A percentile compares a stretch with the other conserved stretches of the same genome.
phyloP scores from a whole-genome alignment of 1,140 invertebrate species.

The Gonatopus flavifemur region DNA sequence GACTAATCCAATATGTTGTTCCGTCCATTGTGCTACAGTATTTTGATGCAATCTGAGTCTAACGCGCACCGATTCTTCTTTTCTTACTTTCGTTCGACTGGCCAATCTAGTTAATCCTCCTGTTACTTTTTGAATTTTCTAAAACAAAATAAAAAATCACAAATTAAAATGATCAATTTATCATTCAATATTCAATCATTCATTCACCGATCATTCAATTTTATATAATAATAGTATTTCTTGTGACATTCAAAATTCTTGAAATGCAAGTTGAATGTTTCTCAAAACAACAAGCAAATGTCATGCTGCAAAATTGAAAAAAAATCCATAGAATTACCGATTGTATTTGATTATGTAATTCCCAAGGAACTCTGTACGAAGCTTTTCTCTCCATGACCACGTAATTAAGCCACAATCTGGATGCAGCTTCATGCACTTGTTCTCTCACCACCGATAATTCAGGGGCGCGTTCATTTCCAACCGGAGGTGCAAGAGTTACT shows the following conservation, averaged over 20 bases:
- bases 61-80: conserved; percentile 62
- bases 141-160: conserved; percentile 12
- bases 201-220: no score
- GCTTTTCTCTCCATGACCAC: conserved; percentile 87
- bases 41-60: conserved; percentile 55
- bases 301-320: no score
- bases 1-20: conserved; percentile 63
- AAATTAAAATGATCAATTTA: background rate
- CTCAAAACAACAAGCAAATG: background rate
- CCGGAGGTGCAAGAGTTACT: conserved; percentile 71
- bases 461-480: conserved; percentile 74
- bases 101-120: conserved; percentile 87
- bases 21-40: conserved; percentile 59
- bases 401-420: conserved; percentile 87
- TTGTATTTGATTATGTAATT: conserved; percentile 92
- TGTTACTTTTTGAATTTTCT: conserved; percentile 93
- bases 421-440: conserved; percentile 81
- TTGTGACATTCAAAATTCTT: conserved; percentile 7
- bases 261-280: background rate
- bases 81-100: conserved; percentile 81
- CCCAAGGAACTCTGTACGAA: conserved; percentile 81
- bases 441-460: conserved; percentile 78
- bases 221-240: background rate
- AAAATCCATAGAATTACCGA: conserved; percentile 62
- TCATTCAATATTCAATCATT: no score